phyloP scores from a whole-genome alignment of 35 echinoderm and acorn worm genomes.

The Lytechinus variegatus region DNA sequence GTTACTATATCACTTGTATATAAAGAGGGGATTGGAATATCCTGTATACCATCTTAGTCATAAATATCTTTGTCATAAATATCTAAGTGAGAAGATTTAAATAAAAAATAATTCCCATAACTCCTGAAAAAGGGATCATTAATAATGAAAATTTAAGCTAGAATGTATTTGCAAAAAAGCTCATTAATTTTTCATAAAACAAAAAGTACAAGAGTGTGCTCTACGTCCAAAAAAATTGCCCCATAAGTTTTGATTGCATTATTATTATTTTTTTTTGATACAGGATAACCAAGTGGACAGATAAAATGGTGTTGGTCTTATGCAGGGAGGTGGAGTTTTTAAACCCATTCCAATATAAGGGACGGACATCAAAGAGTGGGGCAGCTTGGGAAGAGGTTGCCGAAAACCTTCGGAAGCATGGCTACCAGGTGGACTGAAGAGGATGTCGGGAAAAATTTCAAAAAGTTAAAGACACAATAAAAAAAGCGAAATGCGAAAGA shows the following conservation, averaged over 20 bases:
- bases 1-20: no score
- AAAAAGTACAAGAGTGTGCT: no score
- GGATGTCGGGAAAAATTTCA: slow-evolving; percentile 44
- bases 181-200: no score
- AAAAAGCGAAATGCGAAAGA: slow-evolving; percentile 40
- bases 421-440: background rate
- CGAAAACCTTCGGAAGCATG: slow-evolving; percentile 39
- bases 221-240: no score
- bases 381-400: slow-evolving; percentile 44
- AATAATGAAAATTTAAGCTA: no score
- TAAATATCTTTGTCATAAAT: no score
- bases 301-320: background rate
- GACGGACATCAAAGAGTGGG: slow-evolving; percentile 45
- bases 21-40: no score
- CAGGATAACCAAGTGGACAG: background rate
- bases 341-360: slow-evolving; percentile 25
- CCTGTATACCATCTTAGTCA: no score
- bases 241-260: background rate
- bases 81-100: no score
- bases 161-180: no score
- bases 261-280: background rate
- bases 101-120: no score
- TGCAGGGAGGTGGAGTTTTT: background rate
- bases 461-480: slow-evolving; percentile 35
- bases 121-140: no score